These are phyloP conservation scores for Acanthosoma haemorrhoidale DNA, from an alignment of 2,888 invertebrate species.

Conservation along the genomic window DNA sequence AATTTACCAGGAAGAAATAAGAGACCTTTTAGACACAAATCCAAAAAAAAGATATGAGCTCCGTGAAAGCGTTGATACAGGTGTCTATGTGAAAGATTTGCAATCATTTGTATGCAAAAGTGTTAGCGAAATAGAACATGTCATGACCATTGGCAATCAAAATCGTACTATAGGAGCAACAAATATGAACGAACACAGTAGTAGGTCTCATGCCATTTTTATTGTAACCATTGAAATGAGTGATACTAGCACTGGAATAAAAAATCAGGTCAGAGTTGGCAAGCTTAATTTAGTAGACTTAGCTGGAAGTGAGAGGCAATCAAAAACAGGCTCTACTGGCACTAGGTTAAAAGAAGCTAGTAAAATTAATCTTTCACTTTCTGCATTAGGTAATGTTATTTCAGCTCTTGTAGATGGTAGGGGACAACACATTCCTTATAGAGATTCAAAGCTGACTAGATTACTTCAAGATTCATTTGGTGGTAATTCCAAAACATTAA, in stretches of 20 bases:
- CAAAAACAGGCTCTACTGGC: constrained; percentile 88
- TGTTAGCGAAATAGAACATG: constrained; percentile 84
- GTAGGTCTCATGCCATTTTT: constrained; percentile 96
- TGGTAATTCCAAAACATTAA: constrained; percentile 97
- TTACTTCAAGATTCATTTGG: constrained; percentile 89
- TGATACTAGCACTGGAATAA: constrained; percentile 58
- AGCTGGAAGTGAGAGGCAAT: constrained; percentile 95
- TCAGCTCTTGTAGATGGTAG: constrained; percentile 90
- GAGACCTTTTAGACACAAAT: constrained; percentile 66
- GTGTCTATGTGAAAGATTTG: constrained; percentile 92
- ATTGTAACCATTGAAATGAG: constrained; percentile 96
- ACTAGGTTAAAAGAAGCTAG: constrained; percentile 91
- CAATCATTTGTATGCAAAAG: constrained; percentile 92
- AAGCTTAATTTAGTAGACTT: constrained; percentile 95
- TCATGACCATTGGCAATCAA: constrained; percentile 89
- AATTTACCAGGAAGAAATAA: constrained; percentile 72
- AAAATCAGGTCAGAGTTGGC: constrained; percentile 56
- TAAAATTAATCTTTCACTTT: constrained; percentile 93
- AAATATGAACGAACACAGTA: constrained; percentile 98
- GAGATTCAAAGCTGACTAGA: constrained; percentile 94
- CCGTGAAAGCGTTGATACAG: constrained; percentile 71
- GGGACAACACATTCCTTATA: constrained; percentile 92
- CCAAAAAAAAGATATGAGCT: constrained; percentile 64
- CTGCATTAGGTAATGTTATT: constrained; percentile 97
- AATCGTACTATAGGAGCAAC: constrained; percentile 92